These are phyloP conservation scores for Centropus unirufus DNA, from an alignment of 2,113 vertebrate genomes.

Conservation along the genomic window DNA sequence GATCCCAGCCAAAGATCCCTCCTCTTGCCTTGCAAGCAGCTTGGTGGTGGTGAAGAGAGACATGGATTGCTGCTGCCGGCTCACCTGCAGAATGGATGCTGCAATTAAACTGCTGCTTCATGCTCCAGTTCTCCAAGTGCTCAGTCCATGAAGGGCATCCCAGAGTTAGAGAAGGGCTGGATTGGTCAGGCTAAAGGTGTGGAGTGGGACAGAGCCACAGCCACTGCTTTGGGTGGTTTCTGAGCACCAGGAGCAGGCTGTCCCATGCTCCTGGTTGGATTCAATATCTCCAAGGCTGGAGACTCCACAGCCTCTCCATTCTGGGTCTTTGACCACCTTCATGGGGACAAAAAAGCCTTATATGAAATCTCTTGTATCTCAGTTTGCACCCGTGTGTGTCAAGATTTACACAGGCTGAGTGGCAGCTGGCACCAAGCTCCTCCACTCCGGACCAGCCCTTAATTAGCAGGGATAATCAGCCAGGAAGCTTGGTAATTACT, in stretches of 20 bases:
- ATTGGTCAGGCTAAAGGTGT: not conserved
- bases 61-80: accelerated
- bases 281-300: not conserved
- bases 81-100: not conserved
- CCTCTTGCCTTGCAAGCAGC: not conserved
- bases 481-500: not conserved
- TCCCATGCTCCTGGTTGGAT: accelerated
- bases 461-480: not conserved
- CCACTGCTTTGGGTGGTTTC: not conserved
- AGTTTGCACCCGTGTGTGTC: not conserved
- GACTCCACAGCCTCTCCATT: not conserved
- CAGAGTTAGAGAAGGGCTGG: not conserved
- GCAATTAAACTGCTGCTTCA: not conserved
- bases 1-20: not conserved
- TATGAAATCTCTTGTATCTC: not conserved
- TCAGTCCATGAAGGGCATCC: not conserved
- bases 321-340: not conserved
- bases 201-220: not conserved
- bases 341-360: not conserved
- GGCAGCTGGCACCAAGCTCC: not conserved
- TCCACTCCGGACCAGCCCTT: not conserved
- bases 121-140: not conserved
- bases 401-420: not conserved
- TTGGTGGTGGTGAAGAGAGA: not conserved
- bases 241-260: not conserved